Percentiles rank a stretch among this genome's conserved stretches.
Evolutionary conservation across 2,113 vertebrate genomes (phyloP).

Genomic region (Gopherus flavomarginatus): DNA sequence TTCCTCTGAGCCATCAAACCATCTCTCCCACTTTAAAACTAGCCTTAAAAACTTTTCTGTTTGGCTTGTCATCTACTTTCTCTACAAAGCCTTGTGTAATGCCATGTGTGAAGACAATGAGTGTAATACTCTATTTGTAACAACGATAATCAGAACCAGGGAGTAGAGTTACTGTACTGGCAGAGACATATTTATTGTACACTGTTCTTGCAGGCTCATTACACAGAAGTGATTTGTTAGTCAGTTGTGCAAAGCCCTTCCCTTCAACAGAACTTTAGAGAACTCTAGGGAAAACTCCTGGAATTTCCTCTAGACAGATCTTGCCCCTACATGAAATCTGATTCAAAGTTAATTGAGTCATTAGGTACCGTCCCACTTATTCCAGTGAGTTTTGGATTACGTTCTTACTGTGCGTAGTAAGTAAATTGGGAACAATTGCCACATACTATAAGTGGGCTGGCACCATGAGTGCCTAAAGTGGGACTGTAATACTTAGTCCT

Average conservation of each 20-base stretch:
- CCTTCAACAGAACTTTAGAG: background rate
- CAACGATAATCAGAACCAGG: constrained; percentile 47
- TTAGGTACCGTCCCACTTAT: background rate
- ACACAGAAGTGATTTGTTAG: constrained; percentile 35
- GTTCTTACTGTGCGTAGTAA: background rate
- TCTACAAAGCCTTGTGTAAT: background rate
- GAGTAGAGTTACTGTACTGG: constrained; percentile 50
- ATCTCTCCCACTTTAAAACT: background rate
- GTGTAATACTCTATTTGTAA: constrained; percentile 26
- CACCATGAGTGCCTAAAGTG: background rate
- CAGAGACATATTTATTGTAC: constrained; percentile 52
- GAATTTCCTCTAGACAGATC: too few species aligned
- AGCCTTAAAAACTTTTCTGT: background rate
- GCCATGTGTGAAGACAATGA: background rate
- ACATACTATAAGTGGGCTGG: constrained; percentile 36
- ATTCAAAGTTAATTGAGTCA: background rate
- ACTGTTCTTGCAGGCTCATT: constrained; percentile 36
- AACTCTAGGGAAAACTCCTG: background rate
- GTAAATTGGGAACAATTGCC: constrained; percentile 16
- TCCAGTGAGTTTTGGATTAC: background rate
- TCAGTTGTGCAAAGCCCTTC: constrained; percentile 38
- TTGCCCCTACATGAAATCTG: rapidly evolving
- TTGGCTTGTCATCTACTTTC: constrained; percentile 1
- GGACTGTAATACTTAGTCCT: background rate
- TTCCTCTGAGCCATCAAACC: constrained; percentile 13